A percentile compares a stretch with the other conserved stretches of the same genome.
Evolutionary conservation across 2,113 vertebrate species (phyloP).

Genomic region (Jacana jacana): DNA sequence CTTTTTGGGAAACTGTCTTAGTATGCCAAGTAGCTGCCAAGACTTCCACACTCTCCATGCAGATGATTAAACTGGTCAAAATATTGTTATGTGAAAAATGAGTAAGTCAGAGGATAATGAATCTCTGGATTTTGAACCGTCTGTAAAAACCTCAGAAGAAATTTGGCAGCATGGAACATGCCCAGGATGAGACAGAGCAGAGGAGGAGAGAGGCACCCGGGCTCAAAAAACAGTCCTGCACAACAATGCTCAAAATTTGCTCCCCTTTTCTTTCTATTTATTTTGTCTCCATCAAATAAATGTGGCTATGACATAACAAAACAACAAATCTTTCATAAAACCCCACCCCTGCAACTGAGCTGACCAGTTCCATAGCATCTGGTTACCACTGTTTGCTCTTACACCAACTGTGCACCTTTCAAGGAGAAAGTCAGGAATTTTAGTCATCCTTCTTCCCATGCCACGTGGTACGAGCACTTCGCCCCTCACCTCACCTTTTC

Average conservation of each 20-base stretch:
- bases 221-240: background rate
- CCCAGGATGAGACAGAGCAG: background rate
- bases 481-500: background rate
- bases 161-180: background rate
- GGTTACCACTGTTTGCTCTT: too few relatives aligned
- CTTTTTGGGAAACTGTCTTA: slow-evolving; percentile 61
- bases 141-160: slow-evolving; percentile 2
- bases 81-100: slow-evolving; percentile 61
- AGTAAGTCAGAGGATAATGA: slow-evolving; percentile 47
- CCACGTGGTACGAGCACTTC: accelerated
- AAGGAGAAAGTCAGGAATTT: background rate
- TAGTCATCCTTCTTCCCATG: background rate
- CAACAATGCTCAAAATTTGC: background rate
- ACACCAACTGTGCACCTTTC: too few relatives aligned
- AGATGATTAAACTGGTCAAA: slow-evolving; percentile 65
- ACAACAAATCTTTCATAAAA: background rate
- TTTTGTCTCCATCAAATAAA: background rate
- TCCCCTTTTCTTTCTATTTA: background rate
- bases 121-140: slow-evolving; percentile 32
- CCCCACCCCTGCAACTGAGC: too few relatives aligned
- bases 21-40: slow-evolving; percentile 63
- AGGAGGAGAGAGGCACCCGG: background rate
- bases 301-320: background rate
- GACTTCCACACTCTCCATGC: slow-evolving; percentile 53
- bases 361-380: accelerated